Percentiles rank a stretch among this genome's conserved stretches.
phyloP scores from a whole-genome alignment of 2,113 vertebrate species.

The Osmerus mordax region DNA sequence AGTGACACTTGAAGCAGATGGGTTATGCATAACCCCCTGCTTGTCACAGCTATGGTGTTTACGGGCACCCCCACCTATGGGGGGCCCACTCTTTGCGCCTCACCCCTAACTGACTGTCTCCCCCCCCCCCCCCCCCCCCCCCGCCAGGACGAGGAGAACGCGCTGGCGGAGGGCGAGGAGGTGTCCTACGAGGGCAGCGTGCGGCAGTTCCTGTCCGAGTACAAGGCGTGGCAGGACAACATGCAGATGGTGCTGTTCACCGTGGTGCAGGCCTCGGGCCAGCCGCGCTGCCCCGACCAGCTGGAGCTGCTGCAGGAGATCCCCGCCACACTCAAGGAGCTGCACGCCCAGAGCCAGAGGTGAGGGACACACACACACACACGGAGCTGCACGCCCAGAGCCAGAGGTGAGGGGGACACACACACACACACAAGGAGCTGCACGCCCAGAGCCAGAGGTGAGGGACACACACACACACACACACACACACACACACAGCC shows the following conservation, averaged over 20 bases:
- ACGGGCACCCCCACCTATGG: neutral
- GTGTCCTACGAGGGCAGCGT: slow-evolving; percentile 94
- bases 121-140: too few relatives aligned
- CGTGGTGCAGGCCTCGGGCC: slow-evolving; percentile 92
- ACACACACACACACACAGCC: neutral
- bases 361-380: slow-evolving; percentile 43
- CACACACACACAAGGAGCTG: slow-evolving; percentile 37
- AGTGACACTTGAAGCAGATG: too few relatives aligned
- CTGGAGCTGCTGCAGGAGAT: slow-evolving; percentile 94
- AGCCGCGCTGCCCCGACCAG: slow-evolving; percentile 89
- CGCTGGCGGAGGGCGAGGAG: slow-evolving; percentile 91
- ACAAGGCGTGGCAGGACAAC: slow-evolving; percentile 98
- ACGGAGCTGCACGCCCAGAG: neutral
- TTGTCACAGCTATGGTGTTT: neutral
- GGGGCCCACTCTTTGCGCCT: too few relatives aligned
- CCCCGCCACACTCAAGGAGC: slow-evolving; percentile 90
- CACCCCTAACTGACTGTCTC: too few relatives aligned
- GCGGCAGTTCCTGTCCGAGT: slow-evolving; percentile 92
- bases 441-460: slow-evolving; percentile 71
- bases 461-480: neutral
- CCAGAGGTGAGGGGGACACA: too few relatives aligned
- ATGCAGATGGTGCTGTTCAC: slow-evolving; percentile 96
- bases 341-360: slow-evolving; percentile 93
- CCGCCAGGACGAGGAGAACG: slow-evolving; percentile 92
- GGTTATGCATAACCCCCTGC: neutral